Evolutionary conservation across 1,140 invertebrate species (phyloP).

Genomic region (Arctopsyche grandis): DNA sequence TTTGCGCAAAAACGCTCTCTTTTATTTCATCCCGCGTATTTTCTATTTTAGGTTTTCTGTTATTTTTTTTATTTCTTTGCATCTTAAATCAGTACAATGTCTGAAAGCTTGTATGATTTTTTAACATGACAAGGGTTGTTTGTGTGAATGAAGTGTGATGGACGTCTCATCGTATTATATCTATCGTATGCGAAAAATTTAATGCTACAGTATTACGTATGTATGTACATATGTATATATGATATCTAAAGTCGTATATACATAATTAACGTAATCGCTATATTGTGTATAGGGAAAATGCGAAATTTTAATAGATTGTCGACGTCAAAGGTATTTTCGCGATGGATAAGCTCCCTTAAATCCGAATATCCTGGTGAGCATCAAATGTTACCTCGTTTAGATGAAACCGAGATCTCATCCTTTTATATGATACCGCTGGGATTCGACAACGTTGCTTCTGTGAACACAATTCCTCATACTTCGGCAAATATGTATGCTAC

Average conservation of each 20-base stretch:
- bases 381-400: not conserved
- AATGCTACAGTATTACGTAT: too few relatives aligned
- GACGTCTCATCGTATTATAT: too few relatives aligned
- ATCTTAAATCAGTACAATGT: not conserved
- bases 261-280: too few relatives aligned
- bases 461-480: constrained; percentile 1
- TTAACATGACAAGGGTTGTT: constrained; percentile 14
- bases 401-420: not conserved
- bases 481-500: not conserved
- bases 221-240: too few relatives aligned
- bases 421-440: not conserved
- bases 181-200: too few relatives aligned
- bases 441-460: not conserved
- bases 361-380: too few relatives aligned
- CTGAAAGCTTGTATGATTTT: not conserved
- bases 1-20: constrained; percentile 2
- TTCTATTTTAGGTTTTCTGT: not conserved
- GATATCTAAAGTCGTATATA: too few relatives aligned
- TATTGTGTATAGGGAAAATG: too few relatives aligned
- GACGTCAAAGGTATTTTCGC: too few relatives aligned
- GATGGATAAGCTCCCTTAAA: not conserved
- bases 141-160: too few relatives aligned
- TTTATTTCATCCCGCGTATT: constrained; percentile 4
- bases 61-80: not conserved
- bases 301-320: too few relatives aligned